Conservation (phyloP, 2,888 invertebrate species). For the Oscheius onirici region DNA sequence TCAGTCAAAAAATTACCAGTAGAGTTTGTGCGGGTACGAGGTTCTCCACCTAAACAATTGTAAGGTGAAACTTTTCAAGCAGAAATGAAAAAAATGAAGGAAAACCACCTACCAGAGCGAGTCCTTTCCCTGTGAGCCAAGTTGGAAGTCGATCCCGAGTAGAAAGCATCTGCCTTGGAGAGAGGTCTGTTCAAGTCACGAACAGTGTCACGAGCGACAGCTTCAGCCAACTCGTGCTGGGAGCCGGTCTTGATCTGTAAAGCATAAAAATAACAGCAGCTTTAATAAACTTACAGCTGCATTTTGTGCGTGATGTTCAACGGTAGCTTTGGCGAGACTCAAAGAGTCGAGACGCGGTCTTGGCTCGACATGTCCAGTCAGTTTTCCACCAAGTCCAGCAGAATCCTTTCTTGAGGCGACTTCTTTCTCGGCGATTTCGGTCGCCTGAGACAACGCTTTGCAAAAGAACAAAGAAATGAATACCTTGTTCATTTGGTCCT, state of each 20-base stretch:
- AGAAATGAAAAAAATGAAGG: too few relatives aligned
- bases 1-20: conserved; percentile 6
- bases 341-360: conserved; percentile 34
- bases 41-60: conserved; percentile 11
- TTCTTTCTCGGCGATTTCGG: conserved; percentile 54
- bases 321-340: conserved; percentile 62
- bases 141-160: conserved; percentile 82
- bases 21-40: conserved; percentile 6
- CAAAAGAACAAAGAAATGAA: not conserved
- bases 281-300: not conserved
- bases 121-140: conserved; percentile 58
- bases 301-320: conserved; percentile 55
- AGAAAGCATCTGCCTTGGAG: conserved; percentile 87
- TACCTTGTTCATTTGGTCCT: conserved; percentile 64
- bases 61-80: not conserved
- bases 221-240: conserved; percentile 57
- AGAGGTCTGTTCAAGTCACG: conserved; percentile 77
- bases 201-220: conserved; percentile 62
- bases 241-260: not conserved
- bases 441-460: conserved; percentile 39
- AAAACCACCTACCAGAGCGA: conserved; percentile 32
- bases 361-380: not conserved
- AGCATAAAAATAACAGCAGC: not conserved
- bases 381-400: not conserved
- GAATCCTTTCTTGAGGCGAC: conserved; percentile 39